These are phyloP conservation scores for Tachuris rubrigastra DNA, from an alignment of 2,113 vertebrate genomes.

Conservation along the genomic window DNA sequence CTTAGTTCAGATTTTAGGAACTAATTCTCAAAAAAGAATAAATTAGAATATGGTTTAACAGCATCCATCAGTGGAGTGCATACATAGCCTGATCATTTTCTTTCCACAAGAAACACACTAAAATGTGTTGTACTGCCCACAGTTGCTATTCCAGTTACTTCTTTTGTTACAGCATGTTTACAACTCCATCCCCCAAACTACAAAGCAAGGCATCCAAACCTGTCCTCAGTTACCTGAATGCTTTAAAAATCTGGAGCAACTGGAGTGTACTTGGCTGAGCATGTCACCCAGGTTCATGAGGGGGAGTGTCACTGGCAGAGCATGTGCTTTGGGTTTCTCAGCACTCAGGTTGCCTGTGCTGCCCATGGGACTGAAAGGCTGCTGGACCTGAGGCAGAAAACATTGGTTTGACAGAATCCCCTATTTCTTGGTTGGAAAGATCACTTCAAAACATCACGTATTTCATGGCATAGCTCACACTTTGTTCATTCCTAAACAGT, in stretches of 20 bases:
- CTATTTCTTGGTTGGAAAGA: background rate
- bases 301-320: background rate
- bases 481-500: background rate
- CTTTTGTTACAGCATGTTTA: background rate
- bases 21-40: background rate
- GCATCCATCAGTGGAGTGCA: background rate
- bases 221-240: background rate
- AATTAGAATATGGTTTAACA: background rate
- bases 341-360: background rate
- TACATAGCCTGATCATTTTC: background rate
- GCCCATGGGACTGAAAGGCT: rapidly evolving
- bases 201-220: background rate
- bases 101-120: background rate
- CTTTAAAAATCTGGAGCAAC: background rate
- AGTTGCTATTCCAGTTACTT: background rate
- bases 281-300: background rate
- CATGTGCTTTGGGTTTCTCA: too few relatives aligned
- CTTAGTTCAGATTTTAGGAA: background rate
- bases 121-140: background rate
- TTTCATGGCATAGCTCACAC: background rate
- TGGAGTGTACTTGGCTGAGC: background rate
- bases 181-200: background rate
- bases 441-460: background rate
- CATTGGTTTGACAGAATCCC: background rate
- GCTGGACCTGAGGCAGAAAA: background rate